Percentiles rank a stretch among this genome's conserved stretches.
These are phyloP conservation scores for Harmothoe impar DNA, from an alignment of 2,888 invertebrate genomes.

Conservation along the genomic window DNA sequence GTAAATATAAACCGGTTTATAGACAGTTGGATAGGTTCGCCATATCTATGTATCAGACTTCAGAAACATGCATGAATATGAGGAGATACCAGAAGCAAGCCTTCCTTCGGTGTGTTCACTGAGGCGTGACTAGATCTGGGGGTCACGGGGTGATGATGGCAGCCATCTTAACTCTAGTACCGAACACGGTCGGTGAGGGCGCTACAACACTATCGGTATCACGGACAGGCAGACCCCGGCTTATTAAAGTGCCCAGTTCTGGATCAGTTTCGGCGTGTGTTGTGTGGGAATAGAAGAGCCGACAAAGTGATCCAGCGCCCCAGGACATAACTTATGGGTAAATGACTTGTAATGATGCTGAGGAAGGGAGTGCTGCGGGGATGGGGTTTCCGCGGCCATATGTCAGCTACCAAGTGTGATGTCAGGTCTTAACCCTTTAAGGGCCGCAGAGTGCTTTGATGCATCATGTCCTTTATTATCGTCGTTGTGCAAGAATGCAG, in stretches of 20 bases:
- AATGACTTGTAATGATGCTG: constrained; percentile 10
- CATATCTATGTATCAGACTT: too few relatives aligned
- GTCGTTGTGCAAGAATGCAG: too few relatives aligned
- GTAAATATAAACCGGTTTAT: too few relatives aligned
- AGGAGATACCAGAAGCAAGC: too few relatives aligned
- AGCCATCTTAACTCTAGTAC: not conserved
- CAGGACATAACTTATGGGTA: constrained; percentile 11
- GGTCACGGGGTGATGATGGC: not conserved
- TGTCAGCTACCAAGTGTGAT: not conserved
- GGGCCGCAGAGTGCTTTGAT: too few relatives aligned
- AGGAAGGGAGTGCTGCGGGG: not conserved
- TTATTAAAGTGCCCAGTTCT: constrained; percentile 1
- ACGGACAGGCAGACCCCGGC: not conserved
- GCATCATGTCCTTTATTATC: too few relatives aligned
- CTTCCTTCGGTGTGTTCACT: not conserved
- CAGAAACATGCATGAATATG: too few relatives aligned
- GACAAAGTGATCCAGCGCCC: not conserved
- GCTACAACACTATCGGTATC: not conserved
- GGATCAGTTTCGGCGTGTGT: not conserved
- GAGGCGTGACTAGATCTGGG: not conserved
- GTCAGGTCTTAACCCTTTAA: too few relatives aligned
- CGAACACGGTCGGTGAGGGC: not conserved
- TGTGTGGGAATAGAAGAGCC: not conserved
- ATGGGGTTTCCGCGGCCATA: not conserved
- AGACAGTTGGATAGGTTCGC: too few relatives aligned